Evolutionary conservation across 2,888 invertebrate species (phyloP).

Genomic region (Limnephilus lunatus): DNA sequence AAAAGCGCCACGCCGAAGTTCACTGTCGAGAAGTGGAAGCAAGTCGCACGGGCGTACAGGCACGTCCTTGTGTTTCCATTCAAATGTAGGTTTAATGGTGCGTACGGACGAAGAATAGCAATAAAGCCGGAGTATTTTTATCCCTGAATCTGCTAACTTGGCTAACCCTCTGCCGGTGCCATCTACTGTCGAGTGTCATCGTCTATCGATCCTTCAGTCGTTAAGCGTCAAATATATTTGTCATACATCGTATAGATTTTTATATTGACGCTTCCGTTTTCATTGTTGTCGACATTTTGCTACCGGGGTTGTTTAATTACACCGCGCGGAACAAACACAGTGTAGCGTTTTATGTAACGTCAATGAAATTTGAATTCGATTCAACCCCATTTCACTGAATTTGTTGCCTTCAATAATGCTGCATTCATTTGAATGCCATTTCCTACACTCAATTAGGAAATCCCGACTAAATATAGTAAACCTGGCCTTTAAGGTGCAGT

Average conservation of each 20-base stretch:
- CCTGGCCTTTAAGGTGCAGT: too few species aligned
- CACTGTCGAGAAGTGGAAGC: background rate
- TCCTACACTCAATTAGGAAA: too few species aligned
- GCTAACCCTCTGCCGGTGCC: constrained; percentile 1
- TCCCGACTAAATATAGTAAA: too few species aligned
- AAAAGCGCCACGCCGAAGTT: constrained; percentile 22
- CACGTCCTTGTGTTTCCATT: constrained; percentile 52
- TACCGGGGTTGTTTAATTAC: constrained; percentile 6
- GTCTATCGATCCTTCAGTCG: constrained; percentile 25
- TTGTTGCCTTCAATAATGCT: background rate
- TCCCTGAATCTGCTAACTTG: constrained; percentile 42
- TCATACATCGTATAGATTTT: background rate
- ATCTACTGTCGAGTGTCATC: constrained; percentile 2
- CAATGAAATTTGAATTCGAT: background rate
- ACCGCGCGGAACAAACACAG: background rate
- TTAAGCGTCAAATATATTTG: constrained; percentile 3
- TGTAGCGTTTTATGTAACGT: background rate
- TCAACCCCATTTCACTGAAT: background rate
- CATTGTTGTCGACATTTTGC: constrained; percentile 27
- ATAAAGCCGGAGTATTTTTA: constrained; percentile 47
- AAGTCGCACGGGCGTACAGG: background rate
- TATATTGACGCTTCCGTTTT: background rate
- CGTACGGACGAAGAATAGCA: constrained; percentile 50
- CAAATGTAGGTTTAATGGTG: constrained; percentile 55
- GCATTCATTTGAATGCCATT: background rate